Evolutionary conservation across 2,113 vertebrate species (phyloP).

Genomic region (Thermophis baileyi): DNA sequence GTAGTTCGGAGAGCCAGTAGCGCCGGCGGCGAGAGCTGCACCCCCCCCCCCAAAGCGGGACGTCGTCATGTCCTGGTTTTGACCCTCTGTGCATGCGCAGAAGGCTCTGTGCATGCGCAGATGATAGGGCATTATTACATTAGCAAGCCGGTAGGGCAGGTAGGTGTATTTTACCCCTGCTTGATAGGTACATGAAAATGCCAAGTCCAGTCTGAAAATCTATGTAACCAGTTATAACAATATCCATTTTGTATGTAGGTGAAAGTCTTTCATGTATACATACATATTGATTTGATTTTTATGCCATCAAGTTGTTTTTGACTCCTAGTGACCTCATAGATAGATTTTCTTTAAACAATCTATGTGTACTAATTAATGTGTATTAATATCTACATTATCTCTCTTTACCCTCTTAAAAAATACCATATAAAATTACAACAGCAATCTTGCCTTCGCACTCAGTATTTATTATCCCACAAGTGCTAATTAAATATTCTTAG

Average conservation of each 20-base stretch:
- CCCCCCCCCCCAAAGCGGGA: no score
- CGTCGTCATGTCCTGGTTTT: no score
- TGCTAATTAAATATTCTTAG: not conserved
- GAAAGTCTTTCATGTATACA: not conserved
- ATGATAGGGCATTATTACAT: no score
- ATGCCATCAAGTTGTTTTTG: not conserved
- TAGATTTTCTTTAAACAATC: not conserved
- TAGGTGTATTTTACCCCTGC: no score
- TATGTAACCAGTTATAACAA: not conserved
- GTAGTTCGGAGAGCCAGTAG: no score
- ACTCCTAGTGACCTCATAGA: not conserved
- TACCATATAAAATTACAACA: not conserved
- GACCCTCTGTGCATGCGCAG: no score
- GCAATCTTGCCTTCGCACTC: not conserved
- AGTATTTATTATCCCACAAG: fast-evolving
- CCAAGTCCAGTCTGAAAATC: not conserved
- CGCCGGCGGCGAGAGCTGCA: no score
- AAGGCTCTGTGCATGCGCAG: no score
- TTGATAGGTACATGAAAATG: not conserved
- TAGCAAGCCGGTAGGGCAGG: no score
- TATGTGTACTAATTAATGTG: not conserved
- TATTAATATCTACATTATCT: not conserved
- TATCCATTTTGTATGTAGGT: not conserved
- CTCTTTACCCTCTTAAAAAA: not conserved
- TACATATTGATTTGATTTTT: not conserved